These are phyloP conservation scores for Amphilophus citrinellus DNA, from an alignment of 2,113 vertebrate genomes.

Conservation along the genomic window DNA sequence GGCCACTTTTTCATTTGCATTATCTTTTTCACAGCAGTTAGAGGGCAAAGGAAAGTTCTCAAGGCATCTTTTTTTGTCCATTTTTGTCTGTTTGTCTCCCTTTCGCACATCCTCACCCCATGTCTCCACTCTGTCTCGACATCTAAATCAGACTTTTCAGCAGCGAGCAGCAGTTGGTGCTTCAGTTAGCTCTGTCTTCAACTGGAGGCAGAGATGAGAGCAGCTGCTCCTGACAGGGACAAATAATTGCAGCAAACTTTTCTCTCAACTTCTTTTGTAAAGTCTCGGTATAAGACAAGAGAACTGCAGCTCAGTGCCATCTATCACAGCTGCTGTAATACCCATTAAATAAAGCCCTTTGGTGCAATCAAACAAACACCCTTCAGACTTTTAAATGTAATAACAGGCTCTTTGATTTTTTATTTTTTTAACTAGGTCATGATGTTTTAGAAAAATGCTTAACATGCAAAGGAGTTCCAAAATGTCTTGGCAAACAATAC, in stretches of 20 bases:
- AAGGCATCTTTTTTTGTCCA: conserved; percentile 39
- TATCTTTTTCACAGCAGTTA: conserved; percentile 54
- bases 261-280: conserved; percentile 37
- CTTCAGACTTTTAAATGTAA: not conserved
- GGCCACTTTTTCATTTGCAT: conserved; percentile 58
- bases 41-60: conserved; percentile 40
- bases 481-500: not conserved
- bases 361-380: not conserved
- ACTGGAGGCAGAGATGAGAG: conserved; percentile 42
- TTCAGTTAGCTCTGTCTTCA: conserved; percentile 18
- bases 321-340: not conserved
- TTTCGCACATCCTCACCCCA: not conserved
- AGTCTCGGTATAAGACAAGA: conserved; percentile 23
- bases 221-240: conserved; percentile 11
- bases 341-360: conserved; percentile 15
- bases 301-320: conserved; percentile 16
- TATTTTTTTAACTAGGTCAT: not conserved
- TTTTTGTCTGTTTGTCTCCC: conserved; percentile 13
- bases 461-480: not conserved
- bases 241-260: conserved; percentile 53
- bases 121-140: conserved; percentile 21
- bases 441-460: not conserved
- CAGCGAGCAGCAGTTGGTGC: not conserved
- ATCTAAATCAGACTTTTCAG: conserved; percentile 36
- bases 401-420: not conserved